Evolutionary conservation across 2,113 vertebrate genomes (phyloP).

Genomic region (Salvelinus sp.): DNA sequence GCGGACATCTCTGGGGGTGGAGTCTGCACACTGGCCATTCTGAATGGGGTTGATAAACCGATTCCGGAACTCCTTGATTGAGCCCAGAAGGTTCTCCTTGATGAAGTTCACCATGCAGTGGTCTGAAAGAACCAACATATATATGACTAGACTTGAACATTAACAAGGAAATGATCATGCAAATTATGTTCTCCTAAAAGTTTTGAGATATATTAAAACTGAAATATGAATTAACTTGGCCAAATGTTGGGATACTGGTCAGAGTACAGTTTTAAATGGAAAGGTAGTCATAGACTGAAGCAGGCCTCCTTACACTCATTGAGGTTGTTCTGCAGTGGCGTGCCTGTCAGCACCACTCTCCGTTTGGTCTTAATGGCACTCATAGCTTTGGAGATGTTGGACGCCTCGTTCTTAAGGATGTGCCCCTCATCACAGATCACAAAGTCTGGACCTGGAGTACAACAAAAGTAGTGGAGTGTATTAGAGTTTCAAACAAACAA

Average conservation of each 20-base stretch:
- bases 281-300: background rate
- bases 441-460: constrained; percentile 86
- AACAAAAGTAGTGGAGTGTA: constrained; percentile 7
- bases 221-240: background rate
- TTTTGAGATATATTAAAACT: background rate
- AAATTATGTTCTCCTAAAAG: too few species aligned
- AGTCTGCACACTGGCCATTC: constrained; percentile 96
- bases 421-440: constrained; percentile 93
- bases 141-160: too few species aligned
- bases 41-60: constrained; percentile 86
- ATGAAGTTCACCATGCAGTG: constrained; percentile 99
- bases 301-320: constrained; percentile 84
- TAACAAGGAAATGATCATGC: too few species aligned
- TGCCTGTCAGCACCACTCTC: constrained; percentile 92
- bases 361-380: constrained; percentile 86
- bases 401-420: constrained; percentile 87
- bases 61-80: constrained; percentile 90
- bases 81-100: constrained; percentile 95
- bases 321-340: constrained; percentile 94
- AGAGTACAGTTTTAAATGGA: background rate
- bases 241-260: background rate
- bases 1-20: constrained; percentile 87
- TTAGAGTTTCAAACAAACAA: background rate
- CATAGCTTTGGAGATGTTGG: constrained; percentile 90
- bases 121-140: constrained; percentile 66